Percentiles rank a stretch among this genome's conserved stretches.
Conservation (phyloP, 1,140 invertebrate species). For the Trichonephila inaurata region DNA sequence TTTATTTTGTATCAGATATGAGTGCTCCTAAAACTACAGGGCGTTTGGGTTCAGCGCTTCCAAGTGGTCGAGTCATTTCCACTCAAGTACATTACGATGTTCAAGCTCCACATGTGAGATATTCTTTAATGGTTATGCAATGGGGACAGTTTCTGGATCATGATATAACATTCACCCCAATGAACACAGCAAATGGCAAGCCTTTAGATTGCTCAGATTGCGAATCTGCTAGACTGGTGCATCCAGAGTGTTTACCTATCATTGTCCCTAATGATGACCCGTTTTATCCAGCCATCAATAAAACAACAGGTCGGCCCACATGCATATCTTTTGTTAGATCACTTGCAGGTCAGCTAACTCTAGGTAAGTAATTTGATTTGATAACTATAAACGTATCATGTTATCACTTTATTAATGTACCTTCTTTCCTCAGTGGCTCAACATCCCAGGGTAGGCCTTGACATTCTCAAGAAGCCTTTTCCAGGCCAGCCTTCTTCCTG, state of each 20-base stretch:
- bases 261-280: slow-evolving; percentile 83
- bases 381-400: too few species aligned
- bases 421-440: too few species aligned
- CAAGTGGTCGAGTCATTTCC: slow-evolving; percentile 91
- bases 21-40: slow-evolving; percentile 88
- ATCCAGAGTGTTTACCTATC: slow-evolving; percentile 86
- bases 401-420: too few species aligned
- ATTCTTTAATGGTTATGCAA: slow-evolving; percentile 91
- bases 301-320: slow-evolving; percentile 88
- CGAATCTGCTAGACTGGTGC: slow-evolving; percentile 89
- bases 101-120: slow-evolving; percentile 91
- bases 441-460: too few species aligned
- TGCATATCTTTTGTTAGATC: slow-evolving; percentile 97
- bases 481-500: too few species aligned
- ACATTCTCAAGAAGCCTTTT: too few species aligned
- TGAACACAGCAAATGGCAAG: slow-evolving; percentile 75
- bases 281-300: slow-evolving; percentile 85
- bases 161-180: slow-evolving; percentile 84
- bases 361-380: slow-evolving; percentile 80
- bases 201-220: slow-evolving; percentile 86
- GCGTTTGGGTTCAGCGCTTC: slow-evolving; percentile 87
- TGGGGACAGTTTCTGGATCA: slow-evolving; percentile 83
- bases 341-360: slow-evolving; percentile 90
- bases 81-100: slow-evolving; percentile 94
- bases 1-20: slow-evolving; percentile 83